phyloP scores from a whole-genome alignment of 2,797 vertebrate genomes.

The Antrozous pallidus region DNA sequence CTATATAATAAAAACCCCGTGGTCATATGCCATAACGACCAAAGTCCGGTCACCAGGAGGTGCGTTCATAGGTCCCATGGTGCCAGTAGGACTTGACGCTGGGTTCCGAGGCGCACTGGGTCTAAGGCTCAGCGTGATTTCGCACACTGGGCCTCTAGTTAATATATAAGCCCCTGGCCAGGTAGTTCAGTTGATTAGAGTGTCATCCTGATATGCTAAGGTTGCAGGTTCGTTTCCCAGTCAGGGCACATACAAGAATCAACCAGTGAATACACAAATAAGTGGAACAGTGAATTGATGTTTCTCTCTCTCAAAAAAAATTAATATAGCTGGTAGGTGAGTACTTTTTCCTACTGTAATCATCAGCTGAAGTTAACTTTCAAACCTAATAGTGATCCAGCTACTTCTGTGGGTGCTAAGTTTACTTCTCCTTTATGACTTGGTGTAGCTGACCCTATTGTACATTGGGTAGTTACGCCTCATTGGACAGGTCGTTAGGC shows the following conservation, averaged over 20 bases:
- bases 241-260: background rate
- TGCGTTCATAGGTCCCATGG: too few species aligned
- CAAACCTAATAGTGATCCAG: background rate
- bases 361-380: background rate
- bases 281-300: background rate
- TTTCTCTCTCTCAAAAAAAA: background rate
- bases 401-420: constrained; percentile 21
- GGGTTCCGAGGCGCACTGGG: too few species aligned
- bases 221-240: background rate
- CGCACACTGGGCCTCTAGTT: too few species aligned
- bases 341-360: constrained; percentile 7
- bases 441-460: constrained; percentile 3
- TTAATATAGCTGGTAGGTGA: background rate
- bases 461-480: background rate
- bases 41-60: too few species aligned
- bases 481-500: constrained; percentile 17
- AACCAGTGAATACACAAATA: background rate
- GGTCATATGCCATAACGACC: too few species aligned
- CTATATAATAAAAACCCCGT: too few species aligned
- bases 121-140: too few species aligned
- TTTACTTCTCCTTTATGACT: constrained; percentile 37
- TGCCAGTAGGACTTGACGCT: too few species aligned
- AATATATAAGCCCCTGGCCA: background rate
- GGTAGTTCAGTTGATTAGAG: too few species aligned
- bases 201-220: background rate